Base-by-base conservation (phyloP, 2,113 vertebrate species). In the Toxotes chatareus region DNA sequence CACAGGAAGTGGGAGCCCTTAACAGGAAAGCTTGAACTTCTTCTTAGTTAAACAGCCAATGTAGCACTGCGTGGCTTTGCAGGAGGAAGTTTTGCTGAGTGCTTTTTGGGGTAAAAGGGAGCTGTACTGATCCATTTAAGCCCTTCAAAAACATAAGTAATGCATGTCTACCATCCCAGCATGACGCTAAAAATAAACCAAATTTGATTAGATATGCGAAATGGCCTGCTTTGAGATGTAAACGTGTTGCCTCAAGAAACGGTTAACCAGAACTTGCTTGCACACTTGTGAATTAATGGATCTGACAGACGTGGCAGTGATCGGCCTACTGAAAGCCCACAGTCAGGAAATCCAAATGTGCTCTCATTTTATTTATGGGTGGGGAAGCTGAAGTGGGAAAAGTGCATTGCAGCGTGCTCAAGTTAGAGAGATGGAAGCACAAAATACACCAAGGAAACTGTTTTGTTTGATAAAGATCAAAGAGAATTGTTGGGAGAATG, bases 381-480 rank as follows among this genome's bases (percentile, higher is more conserved):
- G 75, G 75, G 82, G 85, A 89, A 79, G 84, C 81, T 21, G 60
- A 76, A 86, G 83, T 4, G 69, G 78, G 85, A 81, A 82, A 83
- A 90, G 84, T 83, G 75, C 75, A 70, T 19, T n/a, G 82, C 81
- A 63, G 74, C 44, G 27, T 74, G 84, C 79, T 89, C 61, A 73
- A 78, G 76, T 66, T 63, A 27, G 68, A 80, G 71, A 72, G 81
- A 78, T 73, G 76, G 86, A 87, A 87, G 78, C 89, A 75, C 59
- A 56, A 84, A 89, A 84, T 40, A 64, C 88, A 86, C 73, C 79
- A 80, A 87, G 86, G 85, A 88, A 91, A 83, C 76, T 69, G 88
- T 87, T 90, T 90, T 90, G 86, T 93, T 88, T 89, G 86, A 91
- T 89, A 90, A 90, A 87, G 87, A 94, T 92, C 91, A 93, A 92